A percentile compares a stretch with the other conserved stretches of the same genome.
phyloP scores from a whole-genome alignment of 1,140 invertebrate genomes.

The Rhysida immarginata region DNA sequence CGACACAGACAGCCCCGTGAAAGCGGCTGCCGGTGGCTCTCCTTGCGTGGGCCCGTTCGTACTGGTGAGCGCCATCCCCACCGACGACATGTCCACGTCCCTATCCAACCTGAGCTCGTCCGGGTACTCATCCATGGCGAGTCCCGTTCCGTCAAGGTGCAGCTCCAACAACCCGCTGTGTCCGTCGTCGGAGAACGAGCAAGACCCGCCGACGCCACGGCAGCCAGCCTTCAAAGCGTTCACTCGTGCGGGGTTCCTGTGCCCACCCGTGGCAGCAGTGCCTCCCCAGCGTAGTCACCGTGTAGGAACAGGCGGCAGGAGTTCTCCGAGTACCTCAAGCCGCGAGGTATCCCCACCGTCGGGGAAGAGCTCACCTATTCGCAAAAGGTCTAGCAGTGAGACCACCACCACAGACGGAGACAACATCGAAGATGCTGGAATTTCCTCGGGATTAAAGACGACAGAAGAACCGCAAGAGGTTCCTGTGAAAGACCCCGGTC shows the following conservation, averaged over 20 bases:
- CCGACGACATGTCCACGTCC: constrained; percentile 48
- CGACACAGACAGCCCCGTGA: constrained; percentile 38
- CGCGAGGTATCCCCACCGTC: constrained; percentile 27
- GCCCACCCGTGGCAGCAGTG: not conserved
- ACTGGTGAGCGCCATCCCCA: constrained; percentile 43
- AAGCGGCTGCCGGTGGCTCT: constrained; percentile 35
- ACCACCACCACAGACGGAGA: constrained; percentile 29
- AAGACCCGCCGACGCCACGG: not conserved
- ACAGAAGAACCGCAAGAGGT: constrained; percentile 12
- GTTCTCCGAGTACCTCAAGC: constrained; percentile 10
- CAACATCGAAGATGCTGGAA: too few relatives aligned
- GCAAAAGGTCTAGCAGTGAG: constrained; percentile 25
- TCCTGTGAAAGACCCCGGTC: constrained; percentile 9
- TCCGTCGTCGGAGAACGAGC: constrained; percentile 33
- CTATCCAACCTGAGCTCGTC: constrained; percentile 64
- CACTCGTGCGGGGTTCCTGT: not conserved
- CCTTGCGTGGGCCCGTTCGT: constrained; percentile 58
- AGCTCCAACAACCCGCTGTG: constrained; percentile 58
- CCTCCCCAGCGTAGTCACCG: constrained; percentile 31
- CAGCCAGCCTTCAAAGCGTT: not conserved
- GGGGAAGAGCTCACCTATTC: not conserved
- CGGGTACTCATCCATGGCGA: constrained; percentile 66
- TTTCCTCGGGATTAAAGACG: too few relatives aligned
- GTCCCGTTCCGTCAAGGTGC: constrained; percentile 55
- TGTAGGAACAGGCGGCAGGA: constrained; percentile 17